Percentiles rank a stretch among this genome's conserved stretches.
Evolutionary conservation across 37 sponge, comb jelly and placozoan genomes (phyloP).

Genomic region (Amphimedon queenslandica): DNA sequence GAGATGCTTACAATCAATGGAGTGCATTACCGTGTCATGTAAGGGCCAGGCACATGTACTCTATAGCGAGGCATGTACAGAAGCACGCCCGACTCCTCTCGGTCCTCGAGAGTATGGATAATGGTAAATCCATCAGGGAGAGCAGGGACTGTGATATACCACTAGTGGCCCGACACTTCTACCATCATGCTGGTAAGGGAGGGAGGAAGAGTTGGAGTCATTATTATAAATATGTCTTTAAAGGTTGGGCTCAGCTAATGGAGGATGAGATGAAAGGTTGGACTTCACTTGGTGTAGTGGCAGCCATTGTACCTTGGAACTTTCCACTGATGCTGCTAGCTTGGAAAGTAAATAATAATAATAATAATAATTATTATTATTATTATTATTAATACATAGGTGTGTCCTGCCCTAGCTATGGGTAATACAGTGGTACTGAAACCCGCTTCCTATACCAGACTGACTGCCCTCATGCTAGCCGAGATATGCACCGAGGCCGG

Average conservation of each 20-base stretch:
- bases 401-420: conserved; percentile 97
- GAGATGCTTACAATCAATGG: conserved; percentile 80
- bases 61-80: conserved; percentile 88
- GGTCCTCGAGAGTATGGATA: conserved; percentile 92
- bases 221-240: no score
- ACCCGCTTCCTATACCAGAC: conserved; percentile 91
- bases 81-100: conserved; percentile 89
- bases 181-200: conserved; percentile 78
- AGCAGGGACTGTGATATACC: conserved; percentile 88
- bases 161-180: conserved; percentile 82
- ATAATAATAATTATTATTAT: background rate
- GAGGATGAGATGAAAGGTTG: conserved; percentile 86
- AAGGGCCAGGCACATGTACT: conserved; percentile 79
- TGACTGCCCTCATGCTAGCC: conserved; percentile 94
- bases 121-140: conserved; percentile 94
- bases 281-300: conserved; percentile 89
- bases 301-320: conserved; percentile 96
- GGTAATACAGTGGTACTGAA: conserved; percentile 95
- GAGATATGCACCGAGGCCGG: conserved; percentile 98
- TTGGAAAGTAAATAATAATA: conserved; percentile 78
- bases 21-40: conserved; percentile 85
- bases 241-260: conserved; percentile 94
- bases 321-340: conserved; percentile 93
- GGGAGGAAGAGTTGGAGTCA: no score
- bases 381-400: conserved; percentile 19